These are phyloP conservation scores for Nasonia longicornis DNA, from an alignment of 1,140 invertebrate genomes.

Conservation along the genomic window DNA sequence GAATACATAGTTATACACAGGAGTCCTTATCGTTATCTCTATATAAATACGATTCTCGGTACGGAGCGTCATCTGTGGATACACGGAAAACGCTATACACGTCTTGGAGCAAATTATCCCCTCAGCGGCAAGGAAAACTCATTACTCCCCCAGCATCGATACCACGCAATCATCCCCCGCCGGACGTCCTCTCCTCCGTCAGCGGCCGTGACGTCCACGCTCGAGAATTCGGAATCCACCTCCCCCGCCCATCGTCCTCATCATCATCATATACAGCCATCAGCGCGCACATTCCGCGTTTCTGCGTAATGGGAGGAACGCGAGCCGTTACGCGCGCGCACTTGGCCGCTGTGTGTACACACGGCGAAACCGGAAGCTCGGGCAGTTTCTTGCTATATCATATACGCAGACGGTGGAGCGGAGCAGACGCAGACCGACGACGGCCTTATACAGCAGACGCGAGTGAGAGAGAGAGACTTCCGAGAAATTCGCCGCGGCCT, in stretches of 20 bases:
- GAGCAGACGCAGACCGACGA: not conserved
- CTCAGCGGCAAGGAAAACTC: not conserved
- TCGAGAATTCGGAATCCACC: not conserved
- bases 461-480: not conserved
- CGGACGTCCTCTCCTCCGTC: not conserved
- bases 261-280: not conserved
- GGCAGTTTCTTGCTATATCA: slow-evolving; percentile 39
- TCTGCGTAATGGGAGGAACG: slow-evolving; percentile 21
- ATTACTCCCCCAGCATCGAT: not conserved
- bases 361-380: slow-evolving; percentile 29
- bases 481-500: slow-evolving; percentile 14
- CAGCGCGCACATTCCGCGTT: slow-evolving; percentile 15
- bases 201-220: not conserved
- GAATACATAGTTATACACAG: not conserved
- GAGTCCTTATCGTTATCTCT: not conserved
- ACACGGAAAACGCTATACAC: not conserved
- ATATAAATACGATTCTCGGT: not conserved
- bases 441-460: slow-evolving; percentile 20
- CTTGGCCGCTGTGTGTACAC: not conserved
- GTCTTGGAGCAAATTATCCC: no score
- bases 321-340: slow-evolving; percentile 18
- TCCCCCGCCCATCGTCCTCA: not conserved
- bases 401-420: not conserved
- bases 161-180: not conserved
- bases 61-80: no score